Evolutionary conservation across 2,888 invertebrate species (phyloP).

Genomic region (Pyralis farinalis): DNA sequence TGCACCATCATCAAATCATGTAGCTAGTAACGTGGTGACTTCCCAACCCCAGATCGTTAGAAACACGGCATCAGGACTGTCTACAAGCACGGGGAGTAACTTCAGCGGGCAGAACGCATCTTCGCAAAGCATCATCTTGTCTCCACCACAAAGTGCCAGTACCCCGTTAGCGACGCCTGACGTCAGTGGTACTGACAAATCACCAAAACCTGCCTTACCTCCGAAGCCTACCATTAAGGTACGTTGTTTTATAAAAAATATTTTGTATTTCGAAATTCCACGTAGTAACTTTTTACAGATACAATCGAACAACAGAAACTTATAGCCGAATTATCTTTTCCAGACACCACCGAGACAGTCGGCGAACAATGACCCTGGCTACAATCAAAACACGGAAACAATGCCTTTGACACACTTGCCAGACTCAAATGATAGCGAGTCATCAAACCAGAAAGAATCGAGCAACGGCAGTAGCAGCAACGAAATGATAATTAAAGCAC

Average conservation of each 20-base stretch:
- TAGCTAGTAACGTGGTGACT: slow-evolving; percentile 66
- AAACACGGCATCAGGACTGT: slow-evolving; percentile 73
- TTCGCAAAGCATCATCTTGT: slow-evolving; percentile 71
- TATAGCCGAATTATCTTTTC: slow-evolving; percentile 23
- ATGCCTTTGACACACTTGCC: slow-evolving; percentile 57
- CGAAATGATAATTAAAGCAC: slow-evolving; percentile 86
- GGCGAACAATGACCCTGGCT: slow-evolving; percentile 59
- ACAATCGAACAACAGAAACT: slow-evolving; percentile 2
- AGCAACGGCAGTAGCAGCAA: slow-evolving; percentile 55
- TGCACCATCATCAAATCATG: slow-evolving; percentile 56
- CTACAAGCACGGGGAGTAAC: slow-evolving; percentile 70
- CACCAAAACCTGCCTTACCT: slow-evolving; percentile 88
- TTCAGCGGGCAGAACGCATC: slow-evolving; percentile 60
- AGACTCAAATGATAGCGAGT: slow-evolving; percentile 47
- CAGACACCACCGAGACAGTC: slow-evolving; percentile 78
- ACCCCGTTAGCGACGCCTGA: slow-evolving; percentile 81
- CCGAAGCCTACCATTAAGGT: slow-evolving; percentile 89
- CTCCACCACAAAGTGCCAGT: slow-evolving; percentile 83
- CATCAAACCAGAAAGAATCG: slow-evolving; percentile 64
- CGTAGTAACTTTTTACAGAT: background rate
- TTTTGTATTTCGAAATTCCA: background rate
- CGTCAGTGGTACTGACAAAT: slow-evolving; percentile 75
- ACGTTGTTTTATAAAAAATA: slow-evolving; percentile 16
- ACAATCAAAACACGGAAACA: slow-evolving; percentile 48
- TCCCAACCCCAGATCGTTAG: slow-evolving; percentile 77